A percentile compares a stretch with the other conserved stretches of the same genome.
phyloP scores from a whole-genome alignment of 2,888 invertebrate species.

The Dicranocentrus wangi region DNA sequence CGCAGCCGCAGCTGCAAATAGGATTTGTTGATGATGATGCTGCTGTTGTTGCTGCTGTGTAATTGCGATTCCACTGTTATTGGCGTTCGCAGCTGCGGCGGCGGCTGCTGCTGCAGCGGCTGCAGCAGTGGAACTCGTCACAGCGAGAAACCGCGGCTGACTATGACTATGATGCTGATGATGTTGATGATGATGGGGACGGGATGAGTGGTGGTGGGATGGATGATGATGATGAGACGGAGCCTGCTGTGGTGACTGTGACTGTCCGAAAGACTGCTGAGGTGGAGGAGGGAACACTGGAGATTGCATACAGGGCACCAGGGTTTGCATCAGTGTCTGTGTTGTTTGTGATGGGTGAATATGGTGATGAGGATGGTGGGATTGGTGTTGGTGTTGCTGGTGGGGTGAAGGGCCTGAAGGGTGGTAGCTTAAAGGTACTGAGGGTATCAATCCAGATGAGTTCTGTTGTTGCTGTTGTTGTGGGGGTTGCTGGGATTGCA shows the following conservation, averaged over 20 bases:
- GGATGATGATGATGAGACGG: conserved; percentile 26
- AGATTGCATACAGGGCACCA: conserved; percentile 45
- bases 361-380: conserved; percentile 24
- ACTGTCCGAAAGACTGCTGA: conserved; percentile 47
- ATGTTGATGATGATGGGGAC: conserved; percentile 20
- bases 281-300: conserved; percentile 36
- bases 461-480: conserved; percentile 6
- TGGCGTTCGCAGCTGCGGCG: neutral
- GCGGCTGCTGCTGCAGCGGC: conserved; percentile 25
- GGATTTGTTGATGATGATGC: conserved; percentile 48
- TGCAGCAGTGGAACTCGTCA: conserved; percentile 26
- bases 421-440: conserved; percentile 39
- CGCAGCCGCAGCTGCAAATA: conserved; percentile 50
- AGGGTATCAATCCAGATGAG: neutral
- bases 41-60: conserved; percentile 22
- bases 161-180: conserved; percentile 12
- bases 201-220: conserved; percentile 9
- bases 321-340: conserved; percentile 39
- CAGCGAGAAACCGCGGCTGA: conserved; percentile 39
- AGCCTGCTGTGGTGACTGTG: conserved; percentile 26
- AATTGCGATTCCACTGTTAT: neutral
- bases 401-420: conserved; percentile 1
- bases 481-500: conserved; percentile 8
- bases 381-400: conserved; percentile 2
- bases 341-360: conserved; percentile 19